Evolutionary conservation across 1,140 invertebrate genomes (phyloP).

Genomic region (Neodiprion fabricii): DNA sequence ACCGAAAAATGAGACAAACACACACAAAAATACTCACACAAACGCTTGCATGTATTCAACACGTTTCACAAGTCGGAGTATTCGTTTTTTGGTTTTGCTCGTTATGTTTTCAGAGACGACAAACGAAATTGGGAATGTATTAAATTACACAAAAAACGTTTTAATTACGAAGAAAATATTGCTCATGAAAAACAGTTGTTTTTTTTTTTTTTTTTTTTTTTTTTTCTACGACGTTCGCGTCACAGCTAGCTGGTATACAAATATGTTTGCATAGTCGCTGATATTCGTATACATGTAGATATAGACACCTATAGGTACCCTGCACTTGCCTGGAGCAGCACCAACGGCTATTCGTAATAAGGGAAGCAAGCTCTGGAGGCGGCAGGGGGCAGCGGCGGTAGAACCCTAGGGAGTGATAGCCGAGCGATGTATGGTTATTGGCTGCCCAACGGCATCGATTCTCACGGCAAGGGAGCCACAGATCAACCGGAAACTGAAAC

Average conservation of each 20-base stretch:
- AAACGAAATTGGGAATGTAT: too few relatives aligned
- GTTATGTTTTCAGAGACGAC: too few relatives aligned
- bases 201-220: too few relatives aligned
- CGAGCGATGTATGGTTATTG: conserved; percentile 60
- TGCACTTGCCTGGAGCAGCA: conserved; percentile 18
- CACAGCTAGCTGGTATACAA: background rate
- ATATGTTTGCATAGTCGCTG: background rate
- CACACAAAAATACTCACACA: too few relatives aligned
- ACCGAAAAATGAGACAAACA: too few relatives aligned
- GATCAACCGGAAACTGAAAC: conserved; percentile 59
- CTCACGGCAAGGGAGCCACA: conserved; percentile 58
- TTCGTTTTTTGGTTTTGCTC: too few relatives aligned
- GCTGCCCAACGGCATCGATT: conserved; percentile 58
- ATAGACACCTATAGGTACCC: background rate
- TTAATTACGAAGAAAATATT: too few relatives aligned
- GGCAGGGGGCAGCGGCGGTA: conserved; percentile 17
- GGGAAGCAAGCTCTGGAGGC: conserved; percentile 25
- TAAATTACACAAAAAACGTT: too few relatives aligned
- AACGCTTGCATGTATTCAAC: too few relatives aligned
- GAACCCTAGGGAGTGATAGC: conserved; percentile 55
- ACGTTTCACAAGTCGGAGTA: too few relatives aligned
- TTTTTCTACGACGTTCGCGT: too few relatives aligned
- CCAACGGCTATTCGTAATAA: conserved; percentile 49
- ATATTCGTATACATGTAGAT: conserved; percentile 26
- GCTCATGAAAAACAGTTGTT: too few relatives aligned